These are phyloP conservation scores for Falco berigora DNA, from an alignment of 2,797 vertebrate species.

Conservation along the genomic window DNA sequence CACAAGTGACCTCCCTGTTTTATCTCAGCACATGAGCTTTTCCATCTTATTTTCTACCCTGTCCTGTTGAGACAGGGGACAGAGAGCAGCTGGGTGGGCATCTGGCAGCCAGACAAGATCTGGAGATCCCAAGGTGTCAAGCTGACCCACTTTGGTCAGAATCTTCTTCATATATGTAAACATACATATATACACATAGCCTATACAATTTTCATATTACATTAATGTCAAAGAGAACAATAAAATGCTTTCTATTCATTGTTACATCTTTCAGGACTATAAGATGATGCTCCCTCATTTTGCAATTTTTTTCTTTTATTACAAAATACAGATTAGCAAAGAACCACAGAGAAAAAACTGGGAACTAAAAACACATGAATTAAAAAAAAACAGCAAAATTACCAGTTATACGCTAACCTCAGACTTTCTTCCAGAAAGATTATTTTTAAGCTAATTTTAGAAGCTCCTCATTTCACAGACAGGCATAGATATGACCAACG, in stretches of 20 bases:
- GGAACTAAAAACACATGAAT: not conserved
- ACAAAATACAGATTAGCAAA: not conserved
- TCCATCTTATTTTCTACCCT: not conserved
- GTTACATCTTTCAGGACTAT: not conserved
- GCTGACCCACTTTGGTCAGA: not conserved
- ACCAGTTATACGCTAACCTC: not conserved
- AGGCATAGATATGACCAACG: too few relatives aligned
- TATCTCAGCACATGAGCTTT: not conserved
- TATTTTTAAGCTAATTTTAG: not conserved
- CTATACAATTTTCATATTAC: not conserved
- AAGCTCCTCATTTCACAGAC: not conserved
- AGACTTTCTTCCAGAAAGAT: not conserved
- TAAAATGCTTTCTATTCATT: not conserved
- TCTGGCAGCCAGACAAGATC: not conserved
- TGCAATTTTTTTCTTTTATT: not conserved
- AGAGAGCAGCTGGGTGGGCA: not conserved
- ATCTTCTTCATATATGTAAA: not conserved
- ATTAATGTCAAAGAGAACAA: not conserved
- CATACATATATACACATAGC: not conserved
- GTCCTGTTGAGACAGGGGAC: not conserved
- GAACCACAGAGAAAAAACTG: not conserved
- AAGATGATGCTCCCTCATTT: not conserved
- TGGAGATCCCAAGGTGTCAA: not conserved
- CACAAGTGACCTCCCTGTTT: not conserved
- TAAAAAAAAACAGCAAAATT: not conserved